phyloP scores from a whole-genome alignment of 2,797 vertebrate species.

The Eutrigla gurnardus region DNA sequence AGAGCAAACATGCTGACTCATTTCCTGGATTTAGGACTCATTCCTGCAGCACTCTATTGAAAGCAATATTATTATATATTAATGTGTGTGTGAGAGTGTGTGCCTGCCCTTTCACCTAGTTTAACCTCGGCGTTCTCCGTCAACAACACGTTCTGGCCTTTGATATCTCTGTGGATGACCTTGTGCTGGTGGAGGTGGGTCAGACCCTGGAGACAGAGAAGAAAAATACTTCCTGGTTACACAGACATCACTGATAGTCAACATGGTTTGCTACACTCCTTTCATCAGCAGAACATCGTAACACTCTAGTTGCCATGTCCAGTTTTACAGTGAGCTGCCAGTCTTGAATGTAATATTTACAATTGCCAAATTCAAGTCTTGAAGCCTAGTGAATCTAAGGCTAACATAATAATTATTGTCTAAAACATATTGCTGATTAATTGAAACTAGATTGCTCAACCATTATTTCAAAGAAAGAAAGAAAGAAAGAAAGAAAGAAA shows the following conservation, averaged over 20 bases:
- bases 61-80: background rate
- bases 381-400: background rate
- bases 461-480: no score
- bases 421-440: no score
- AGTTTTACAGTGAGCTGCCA: background rate
- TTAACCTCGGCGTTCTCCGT: conserved; percentile 98
- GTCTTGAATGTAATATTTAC: background rate
- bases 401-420: background rate
- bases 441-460: no score
- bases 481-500: no score
- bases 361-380: background rate
- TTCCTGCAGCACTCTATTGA: no score
- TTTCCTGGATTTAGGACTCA: no score
- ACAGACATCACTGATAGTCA: no score
- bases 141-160: conserved; percentile 96
- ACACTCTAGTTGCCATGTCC: background rate
- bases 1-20: no score
- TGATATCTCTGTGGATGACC: conserved; percentile 98
- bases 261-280: rapidly evolving
- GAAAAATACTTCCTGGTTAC: background rate
- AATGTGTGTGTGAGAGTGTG: background rate
- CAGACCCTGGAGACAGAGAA: conserved; percentile 86
- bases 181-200: conserved; percentile 99
- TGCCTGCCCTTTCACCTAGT: conserved; percentile 84
- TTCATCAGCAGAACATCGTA: background rate